phyloP scores from a whole-genome alignment of 1,140 invertebrate genomes.

The Cylas formicarius region DNA sequence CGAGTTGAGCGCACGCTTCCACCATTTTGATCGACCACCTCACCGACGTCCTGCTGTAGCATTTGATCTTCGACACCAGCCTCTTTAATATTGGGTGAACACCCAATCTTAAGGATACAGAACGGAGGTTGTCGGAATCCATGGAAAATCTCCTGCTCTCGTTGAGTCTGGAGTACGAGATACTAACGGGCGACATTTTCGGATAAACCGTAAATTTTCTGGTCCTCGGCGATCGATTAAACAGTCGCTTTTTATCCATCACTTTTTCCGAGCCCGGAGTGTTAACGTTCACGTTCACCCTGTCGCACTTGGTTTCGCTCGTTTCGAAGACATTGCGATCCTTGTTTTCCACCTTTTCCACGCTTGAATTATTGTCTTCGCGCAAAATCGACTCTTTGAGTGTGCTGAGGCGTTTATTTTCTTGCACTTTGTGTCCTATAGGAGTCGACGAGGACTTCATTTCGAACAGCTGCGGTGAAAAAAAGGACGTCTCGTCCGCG shows the following conservation, averaged over 20 bases:
- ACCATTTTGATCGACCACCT: conserved; percentile 24
- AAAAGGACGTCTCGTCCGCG: conserved; percentile 19
- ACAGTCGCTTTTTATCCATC: too few species aligned
- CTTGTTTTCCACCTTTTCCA: too few species aligned
- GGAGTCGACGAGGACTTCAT: conserved; percentile 19
- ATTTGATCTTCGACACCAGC: conserved; percentile 6
- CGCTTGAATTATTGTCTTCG: too few species aligned
- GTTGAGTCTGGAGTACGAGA: conserved; percentile 3
- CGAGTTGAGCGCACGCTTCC: conserved; percentile 23
- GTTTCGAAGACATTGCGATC: too few species aligned
- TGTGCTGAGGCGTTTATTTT: too few species aligned
- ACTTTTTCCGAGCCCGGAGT: conserved; percentile 13
- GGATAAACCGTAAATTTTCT: too few species aligned
- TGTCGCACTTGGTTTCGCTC: too few species aligned
- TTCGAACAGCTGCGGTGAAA: conserved; percentile 17
- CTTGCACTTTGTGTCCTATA: conserved; percentile 13
- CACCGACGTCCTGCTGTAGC: conserved; percentile 20
- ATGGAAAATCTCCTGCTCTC: conserved; percentile 1
- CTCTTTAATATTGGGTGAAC: background rate
- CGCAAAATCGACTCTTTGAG: too few species aligned
- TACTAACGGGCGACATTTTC: conserved; percentile 5
- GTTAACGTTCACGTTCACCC: conserved; percentile 12
- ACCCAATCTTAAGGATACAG: background rate
- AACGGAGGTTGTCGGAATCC: too few species aligned
- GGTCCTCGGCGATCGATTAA: too few species aligned